Percentiles rank a stretch among this genome's conserved stretches.
Conservation (phyloP, 2,113 vertebrate species). For the Eurypyga helias region DNA sequence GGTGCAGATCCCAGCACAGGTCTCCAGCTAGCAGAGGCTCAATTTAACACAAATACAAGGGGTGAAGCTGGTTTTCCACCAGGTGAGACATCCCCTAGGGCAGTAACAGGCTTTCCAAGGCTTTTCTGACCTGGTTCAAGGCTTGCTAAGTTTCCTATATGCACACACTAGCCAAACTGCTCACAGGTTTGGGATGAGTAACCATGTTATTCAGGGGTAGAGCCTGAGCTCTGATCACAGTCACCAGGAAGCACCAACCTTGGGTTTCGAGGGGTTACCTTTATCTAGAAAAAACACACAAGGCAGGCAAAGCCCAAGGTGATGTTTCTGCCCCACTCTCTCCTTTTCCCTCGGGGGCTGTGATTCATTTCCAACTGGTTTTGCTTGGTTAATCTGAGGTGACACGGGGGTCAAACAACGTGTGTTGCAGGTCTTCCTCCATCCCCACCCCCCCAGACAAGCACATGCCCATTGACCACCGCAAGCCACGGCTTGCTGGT, state of each 20-base stretch:
- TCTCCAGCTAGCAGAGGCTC: not conserved
- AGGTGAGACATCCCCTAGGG: not conserved
- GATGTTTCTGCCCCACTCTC: not conserved
- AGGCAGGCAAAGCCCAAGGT: not conserved
- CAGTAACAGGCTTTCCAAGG: not conserved
- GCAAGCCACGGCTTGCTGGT: fast-evolving
- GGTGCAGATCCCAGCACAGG: not conserved
- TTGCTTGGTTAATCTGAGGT: not conserved
- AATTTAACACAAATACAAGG: not conserved
- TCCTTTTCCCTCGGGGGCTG: not conserved
- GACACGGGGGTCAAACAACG: not conserved
- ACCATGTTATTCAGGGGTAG: not conserved
- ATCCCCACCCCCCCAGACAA: not conserved
- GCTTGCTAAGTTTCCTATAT: not conserved
- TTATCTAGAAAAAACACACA: not conserved
- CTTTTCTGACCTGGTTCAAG: not conserved
- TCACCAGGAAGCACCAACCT: not conserved
- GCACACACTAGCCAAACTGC: not conserved
- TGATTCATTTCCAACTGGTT: not conserved
- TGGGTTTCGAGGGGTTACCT: not conserved
- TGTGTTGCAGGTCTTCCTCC: not conserved
- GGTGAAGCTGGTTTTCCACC: not conserved
- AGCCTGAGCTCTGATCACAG: not conserved
- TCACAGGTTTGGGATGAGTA: not conserved
- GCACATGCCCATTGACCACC: fast-evolving